Evolutionary conservation across 2,797 vertebrate genomes (phyloP), one percentile per base, ranked within the genome.

Genomic region (Crax fasciolata): DNA sequence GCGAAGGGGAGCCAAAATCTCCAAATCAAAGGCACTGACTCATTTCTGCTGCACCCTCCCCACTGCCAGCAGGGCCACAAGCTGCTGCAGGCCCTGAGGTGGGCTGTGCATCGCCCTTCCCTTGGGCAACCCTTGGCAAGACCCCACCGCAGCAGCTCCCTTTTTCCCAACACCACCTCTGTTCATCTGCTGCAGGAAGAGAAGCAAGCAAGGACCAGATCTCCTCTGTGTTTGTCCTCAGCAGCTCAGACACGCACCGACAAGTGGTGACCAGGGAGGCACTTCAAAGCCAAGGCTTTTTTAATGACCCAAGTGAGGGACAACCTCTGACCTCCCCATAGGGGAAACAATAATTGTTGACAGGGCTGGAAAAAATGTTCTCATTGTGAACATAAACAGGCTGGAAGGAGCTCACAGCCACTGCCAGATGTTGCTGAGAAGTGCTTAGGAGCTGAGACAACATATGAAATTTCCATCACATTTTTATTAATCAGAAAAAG

Each of bases 311-410:
- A 49, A 82, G 57, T 24, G 43, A 91, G 46, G 65, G 65, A 30
- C 65, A 68, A 41, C 52, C 77, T 68, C 57, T 79, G 84, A 90
- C 84, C 52, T 83, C 27, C 89, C 48, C 87, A 51, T 30, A 46
- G 77, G 46, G 67, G 79, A 93, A 94, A 87, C 73, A 88, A 84
- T 94, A 62, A 61, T 89, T 72, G 62, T 71, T 89, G 92, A 93
- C 88, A 72, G 89, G 48, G 9, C 41, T 96, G 97, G 95, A 97
- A 97, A 97, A 97, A 96, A 86, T 92, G 89, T 95, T 97, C 90
- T 97, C 91, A 78, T 39, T 66, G 83, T 73, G 96, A 96, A 92
- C 55, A 70, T 51, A 93, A 97, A 94, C 87, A 95, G 93, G 59
- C 84, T 63, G 84, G 87, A 79, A 92, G 77, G 25, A 74, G 75